Conservation (phyloP, 2,113 vertebrate genomes). For the Poeciliopsis prolifica region DNA sequence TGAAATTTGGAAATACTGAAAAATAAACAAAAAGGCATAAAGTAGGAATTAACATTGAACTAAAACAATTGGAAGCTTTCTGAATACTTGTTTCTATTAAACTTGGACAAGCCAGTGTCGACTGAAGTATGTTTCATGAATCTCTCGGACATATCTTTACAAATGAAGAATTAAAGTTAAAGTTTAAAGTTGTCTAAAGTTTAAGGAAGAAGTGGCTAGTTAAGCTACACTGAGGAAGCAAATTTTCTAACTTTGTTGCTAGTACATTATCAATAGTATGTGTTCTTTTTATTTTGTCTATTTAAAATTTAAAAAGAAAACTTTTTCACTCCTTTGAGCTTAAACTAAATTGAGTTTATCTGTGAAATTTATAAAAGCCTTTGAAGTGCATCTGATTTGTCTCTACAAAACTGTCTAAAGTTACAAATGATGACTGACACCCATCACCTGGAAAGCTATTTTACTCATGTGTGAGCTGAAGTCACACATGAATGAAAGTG, state of each 20-base stretch:
- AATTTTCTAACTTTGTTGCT: neutral
- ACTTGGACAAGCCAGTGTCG: conserved; percentile 28
- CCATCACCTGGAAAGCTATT: neutral
- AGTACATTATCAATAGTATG: too few relatives aligned
- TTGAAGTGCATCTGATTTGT: neutral
- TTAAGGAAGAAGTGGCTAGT: neutral
- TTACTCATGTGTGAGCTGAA: neutral
- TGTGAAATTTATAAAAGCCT: conserved; percentile 4
- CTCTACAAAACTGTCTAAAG: neutral
- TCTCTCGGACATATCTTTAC: neutral
- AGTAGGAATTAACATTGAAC: conserved; percentile 21
- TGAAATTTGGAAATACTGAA: conserved; percentile 39
- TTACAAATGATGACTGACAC: neutral
- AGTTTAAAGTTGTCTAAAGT: neutral
- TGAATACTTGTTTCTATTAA: conserved; percentile 23
- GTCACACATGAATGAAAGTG: too few relatives aligned
- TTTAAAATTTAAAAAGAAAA: neutral
- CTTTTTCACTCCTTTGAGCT: neutral
- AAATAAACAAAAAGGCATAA: conserved; percentile 10
- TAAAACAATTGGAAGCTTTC: conserved; percentile 10
- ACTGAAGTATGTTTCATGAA: conserved; percentile 19
- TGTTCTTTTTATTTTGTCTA: too few relatives aligned
- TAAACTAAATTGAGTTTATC: neutral
- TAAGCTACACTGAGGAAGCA: neutral
- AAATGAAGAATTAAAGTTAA: neutral